Base-by-base conservation (phyloP, 2,113 vertebrate species). In the Tragulus kanchil region DNA sequence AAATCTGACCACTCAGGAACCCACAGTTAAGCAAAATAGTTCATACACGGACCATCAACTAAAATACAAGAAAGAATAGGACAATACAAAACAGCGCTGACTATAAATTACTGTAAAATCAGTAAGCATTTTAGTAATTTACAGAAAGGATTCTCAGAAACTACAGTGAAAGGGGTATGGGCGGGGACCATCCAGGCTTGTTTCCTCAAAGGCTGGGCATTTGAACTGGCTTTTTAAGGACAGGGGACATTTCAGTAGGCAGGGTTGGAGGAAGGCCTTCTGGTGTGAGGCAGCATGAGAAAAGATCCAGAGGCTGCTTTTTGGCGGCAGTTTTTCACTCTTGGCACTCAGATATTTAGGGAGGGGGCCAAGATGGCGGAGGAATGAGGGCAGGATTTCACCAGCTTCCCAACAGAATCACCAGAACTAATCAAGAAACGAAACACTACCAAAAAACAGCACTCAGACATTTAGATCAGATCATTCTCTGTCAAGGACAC, bases 331-430 rank as follows among this genome's bases (percentile, higher is more conserved):
- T 21, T 50, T n/a, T 67, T 59, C 52, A 3, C 0, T 11, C 14
- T 1, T 0, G 5, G 28, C 17, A 8, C 45, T 58, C 0, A 21
- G 54, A 28, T 25, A 8, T 11, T n/a, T 17, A 45, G 85, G 36
- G 36, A 36, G 36, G 36, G 36, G 36, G 36, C 36, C 36, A 36
- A 36, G 36, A 36, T 36, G 36, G 36, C 36, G 36, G 36, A 36
- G 36, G 36, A 36, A 36, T 36, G 36, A 36, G 36, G 36, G 36
- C 36, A 36, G 36, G 36, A 36, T 36, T 36, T 36, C 36, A 36
- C 36, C 36, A 36, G 36, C 36, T 36, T 36, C 36, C 36, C 36
- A 36, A 36, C 36, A 36, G 36, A 36, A 36, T 36, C 36, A 36
- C 36, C 36, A 36, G 36, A 36, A 36, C 36, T 36, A 36, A 36